Evolutionary conservation across 2,113 vertebrate species (phyloP).

Genomic region (Gobius niger): DNA sequence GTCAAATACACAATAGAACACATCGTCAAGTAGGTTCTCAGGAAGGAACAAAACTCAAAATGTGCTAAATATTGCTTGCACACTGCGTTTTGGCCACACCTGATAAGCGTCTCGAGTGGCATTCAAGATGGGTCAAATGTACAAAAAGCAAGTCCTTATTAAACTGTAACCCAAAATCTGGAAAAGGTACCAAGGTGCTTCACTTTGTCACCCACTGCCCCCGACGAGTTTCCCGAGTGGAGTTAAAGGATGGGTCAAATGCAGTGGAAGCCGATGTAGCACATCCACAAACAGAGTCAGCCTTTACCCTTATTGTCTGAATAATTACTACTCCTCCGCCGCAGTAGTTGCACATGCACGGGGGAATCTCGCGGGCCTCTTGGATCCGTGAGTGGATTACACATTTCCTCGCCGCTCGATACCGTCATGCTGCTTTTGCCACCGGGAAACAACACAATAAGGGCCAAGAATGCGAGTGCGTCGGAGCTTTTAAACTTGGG

Average conservation of each 20-base stretch:
- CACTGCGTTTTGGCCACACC: too few species aligned
- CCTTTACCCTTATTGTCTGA: slow-evolving; percentile 46
- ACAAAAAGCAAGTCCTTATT: too few species aligned
- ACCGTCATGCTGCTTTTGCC: slow-evolving; percentile 49
- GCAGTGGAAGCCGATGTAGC: background rate
- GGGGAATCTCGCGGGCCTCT: slow-evolving; percentile 28
- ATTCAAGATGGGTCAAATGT: too few species aligned
- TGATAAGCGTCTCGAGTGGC: too few species aligned
- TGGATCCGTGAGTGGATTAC: slow-evolving; percentile 58
- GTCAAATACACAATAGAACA: too few species aligned
- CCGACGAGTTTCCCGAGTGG: too few species aligned
- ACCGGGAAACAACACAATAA: slow-evolving; percentile 34
- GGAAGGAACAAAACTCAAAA: too few species aligned
- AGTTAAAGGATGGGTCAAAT: slow-evolving; percentile 3
- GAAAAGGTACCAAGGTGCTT: too few species aligned
- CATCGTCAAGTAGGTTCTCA: too few species aligned
- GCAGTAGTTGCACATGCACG: slow-evolving; percentile 4
- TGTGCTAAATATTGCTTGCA: too few species aligned
- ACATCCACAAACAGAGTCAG: slow-evolving; percentile 34
- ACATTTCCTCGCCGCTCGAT: slow-evolving; percentile 39
- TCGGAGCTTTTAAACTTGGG: slow-evolving; percentile 21
- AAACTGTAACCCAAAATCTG: too few species aligned
- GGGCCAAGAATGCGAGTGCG: background rate
- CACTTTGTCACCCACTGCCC: too few species aligned
- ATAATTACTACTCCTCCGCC: slow-evolving; percentile 53